A percentile compares a stretch with the other conserved stretches of the same genome.
phyloP scores from a whole-genome alignment of 1,140 invertebrate species.

The Drosophila pseudoobscura region DNA sequence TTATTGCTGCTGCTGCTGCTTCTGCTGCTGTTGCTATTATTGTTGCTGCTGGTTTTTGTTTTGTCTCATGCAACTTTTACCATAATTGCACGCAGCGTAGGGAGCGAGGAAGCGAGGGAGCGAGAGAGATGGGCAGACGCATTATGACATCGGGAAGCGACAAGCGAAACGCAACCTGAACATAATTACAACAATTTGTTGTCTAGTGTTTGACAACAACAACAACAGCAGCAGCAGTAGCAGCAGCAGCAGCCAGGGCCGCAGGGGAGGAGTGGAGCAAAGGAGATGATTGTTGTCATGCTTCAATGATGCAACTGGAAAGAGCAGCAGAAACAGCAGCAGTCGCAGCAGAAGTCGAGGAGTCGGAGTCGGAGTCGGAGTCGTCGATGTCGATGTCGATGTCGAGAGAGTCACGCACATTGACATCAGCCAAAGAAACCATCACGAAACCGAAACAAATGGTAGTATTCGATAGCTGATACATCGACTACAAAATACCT shows the following conservation, averaged over 20 bases:
- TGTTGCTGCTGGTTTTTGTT: slow-evolving; percentile 38
- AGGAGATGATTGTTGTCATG: slow-evolving; percentile 74
- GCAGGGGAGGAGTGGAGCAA: slow-evolving; percentile 10
- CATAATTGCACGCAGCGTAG: slow-evolving; percentile 68
- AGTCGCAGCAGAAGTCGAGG: slow-evolving; percentile 10
- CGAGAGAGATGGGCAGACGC: slow-evolving; percentile 36
- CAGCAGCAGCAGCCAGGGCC: slow-evolving; percentile 1
- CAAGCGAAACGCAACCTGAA: slow-evolving; percentile 76
- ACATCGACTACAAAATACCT: slow-evolving; percentile 1
- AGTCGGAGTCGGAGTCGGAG: slow-evolving; percentile 49
- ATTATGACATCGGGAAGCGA: slow-evolving; percentile 80
- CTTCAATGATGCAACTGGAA: slow-evolving; percentile 78
- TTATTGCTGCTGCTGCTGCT: slow-evolving; percentile 31
- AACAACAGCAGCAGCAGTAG: slow-evolving; percentile 46
- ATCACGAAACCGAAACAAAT: slow-evolving; percentile 17
- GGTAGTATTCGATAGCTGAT: slow-evolving; percentile 10
- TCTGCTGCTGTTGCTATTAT: slow-evolving; percentile 27
- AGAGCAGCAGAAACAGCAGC: slow-evolving; percentile 18
- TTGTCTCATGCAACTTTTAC: slow-evolving; percentile 78
- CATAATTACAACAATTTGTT: slow-evolving; percentile 82
- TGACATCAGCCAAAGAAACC: slow-evolving; percentile 47
- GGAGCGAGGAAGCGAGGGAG: slow-evolving; percentile 25
- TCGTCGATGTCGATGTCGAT: too few species aligned
- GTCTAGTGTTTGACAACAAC: slow-evolving; percentile 75
- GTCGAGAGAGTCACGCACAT: slow-evolving; percentile 53